Conservation (phyloP, 1,140 invertebrate species). For the Euborellia annulipes region DNA sequence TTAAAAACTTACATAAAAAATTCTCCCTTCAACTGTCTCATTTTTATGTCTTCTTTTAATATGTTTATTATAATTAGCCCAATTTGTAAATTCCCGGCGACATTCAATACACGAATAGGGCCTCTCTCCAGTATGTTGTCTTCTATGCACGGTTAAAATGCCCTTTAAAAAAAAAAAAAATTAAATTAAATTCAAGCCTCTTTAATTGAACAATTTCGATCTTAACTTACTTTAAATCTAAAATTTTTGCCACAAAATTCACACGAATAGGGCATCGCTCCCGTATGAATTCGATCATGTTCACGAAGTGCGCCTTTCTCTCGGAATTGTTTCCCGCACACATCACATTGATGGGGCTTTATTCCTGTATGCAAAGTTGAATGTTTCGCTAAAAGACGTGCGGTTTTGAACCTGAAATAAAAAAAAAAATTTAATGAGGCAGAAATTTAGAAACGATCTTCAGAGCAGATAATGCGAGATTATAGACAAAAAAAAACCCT, state of each 20-base stretch:
- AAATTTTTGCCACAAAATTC: conserved; percentile 4
- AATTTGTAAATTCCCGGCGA: conserved; percentile 10
- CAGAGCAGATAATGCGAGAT: no score
- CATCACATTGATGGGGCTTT: conserved; percentile 7
- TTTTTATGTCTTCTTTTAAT: conserved; percentile 9
- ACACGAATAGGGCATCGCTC: conserved; percentile 2
- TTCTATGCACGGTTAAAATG: conserved; percentile 8
- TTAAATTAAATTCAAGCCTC: no score
- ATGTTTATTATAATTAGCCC: conserved; percentile 12
- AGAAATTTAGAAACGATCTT: no score
- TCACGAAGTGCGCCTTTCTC: background rate
- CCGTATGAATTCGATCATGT: conserved; percentile 7
- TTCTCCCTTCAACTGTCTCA: no score
- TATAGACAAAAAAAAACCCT: no score
- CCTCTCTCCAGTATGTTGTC: conserved; percentile 11
- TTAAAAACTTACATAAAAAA: no score
- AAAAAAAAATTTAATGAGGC: no score
- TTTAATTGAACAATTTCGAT: no score
- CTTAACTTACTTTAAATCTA: conserved; percentile 6
- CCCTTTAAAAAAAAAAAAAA: no score
- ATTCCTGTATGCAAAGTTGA: background rate
- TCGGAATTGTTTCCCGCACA: conserved; percentile 9
- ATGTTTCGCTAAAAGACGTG: conserved; percentile 1
- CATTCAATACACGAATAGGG: conserved; percentile 10
- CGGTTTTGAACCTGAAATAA: conserved; percentile 9